phyloP scores from a whole-genome alignment of 2,888 invertebrate species.

The Glaucopsyche alexis region DNA sequence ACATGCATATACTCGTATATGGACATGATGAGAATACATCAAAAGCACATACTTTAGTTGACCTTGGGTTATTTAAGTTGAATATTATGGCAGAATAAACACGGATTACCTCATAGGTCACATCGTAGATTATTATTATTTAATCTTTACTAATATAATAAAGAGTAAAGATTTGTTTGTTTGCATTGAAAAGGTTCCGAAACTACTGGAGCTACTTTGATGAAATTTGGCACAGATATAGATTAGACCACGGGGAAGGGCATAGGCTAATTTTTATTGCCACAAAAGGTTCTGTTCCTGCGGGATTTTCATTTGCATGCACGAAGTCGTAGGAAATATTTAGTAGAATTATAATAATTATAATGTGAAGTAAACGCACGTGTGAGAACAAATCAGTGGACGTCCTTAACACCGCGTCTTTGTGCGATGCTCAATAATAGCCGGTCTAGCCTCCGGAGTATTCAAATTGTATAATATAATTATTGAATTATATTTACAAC shows the following conservation, averaged over 20 bases:
- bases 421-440: slow-evolving; percentile 43
- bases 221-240: too few relatives aligned
- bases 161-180: too few relatives aligned
- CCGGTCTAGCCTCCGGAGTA: slow-evolving; percentile 40
- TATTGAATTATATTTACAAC: neutral
- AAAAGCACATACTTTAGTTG: neutral
- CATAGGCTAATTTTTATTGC: too few relatives aligned
- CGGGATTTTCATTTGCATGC: too few relatives aligned
- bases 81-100: neutral
- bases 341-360: slow-evolving; percentile 28
- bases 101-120: slow-evolving; percentile 26
- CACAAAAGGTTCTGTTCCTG: too few relatives aligned
- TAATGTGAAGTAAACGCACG: slow-evolving; percentile 21
- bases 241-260: too few relatives aligned
- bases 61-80: slow-evolving; percentile 11
- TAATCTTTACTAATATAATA: too few relatives aligned
- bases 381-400: slow-evolving; percentile 33
- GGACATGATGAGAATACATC: slow-evolving; percentile 8
- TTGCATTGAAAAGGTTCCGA: too few relatives aligned
- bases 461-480: slow-evolving; percentile 26
- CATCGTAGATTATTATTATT: slow-evolving; percentile 11
- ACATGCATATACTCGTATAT: neutral
- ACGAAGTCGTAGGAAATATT: too few relatives aligned
- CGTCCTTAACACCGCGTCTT: slow-evolving; percentile 40
- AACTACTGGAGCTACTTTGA: too few relatives aligned